Evolutionary conservation across 2,113 vertebrate species (phyloP), one percentile per base, ranked within the genome.

Genomic region (Asarcornis scutulata): DNA sequence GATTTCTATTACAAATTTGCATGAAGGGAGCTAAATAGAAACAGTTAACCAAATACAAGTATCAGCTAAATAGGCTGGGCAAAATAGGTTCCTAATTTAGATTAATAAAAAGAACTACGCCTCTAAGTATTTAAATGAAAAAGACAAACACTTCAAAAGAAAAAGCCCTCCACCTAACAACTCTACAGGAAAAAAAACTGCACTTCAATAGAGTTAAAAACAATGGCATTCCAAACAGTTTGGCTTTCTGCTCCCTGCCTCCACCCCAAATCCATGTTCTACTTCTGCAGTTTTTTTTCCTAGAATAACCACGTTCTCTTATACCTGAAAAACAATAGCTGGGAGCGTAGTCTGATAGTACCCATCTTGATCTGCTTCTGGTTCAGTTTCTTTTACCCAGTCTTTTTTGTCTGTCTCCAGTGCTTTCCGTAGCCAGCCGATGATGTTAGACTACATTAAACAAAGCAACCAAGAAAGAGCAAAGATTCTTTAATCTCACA

Each of bases 331-430:
- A 64, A 99, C 99, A 58, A 99, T 99, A 91, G 99, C 98, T 31
- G 99, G 98, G 16, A 99, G 97, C 0, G 99, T 99, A n/a, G 99
- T 99, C 98, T 99, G 99, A 96, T 99, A 99, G 97, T 99, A 99
- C 15, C 99, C 99, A 12, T 99, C 99, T 68, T 99, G 99, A 96
- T 99, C 99, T 0, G 99, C 99, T 96, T 99, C 99, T 13, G 99
- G 99, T 89, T 99, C 99, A 0, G 98, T 99, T 66, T 99, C 98
- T 97, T 99, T 99, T 94, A 98, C 97, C 99, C 99, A 99, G 96
- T 99, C 99, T 94, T 99, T 99, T 97, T 98, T 99, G 96, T 99
- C 99, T 0, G 99, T 99, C 85, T 99, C 99, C 90, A 99, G 95
- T 15, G 99, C 99, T 97, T 99, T 99, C 58, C 99, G 97, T 66